Conservation (phyloP, 1,140 invertebrate genomes). For the Odontomachus brunneus region DNA sequence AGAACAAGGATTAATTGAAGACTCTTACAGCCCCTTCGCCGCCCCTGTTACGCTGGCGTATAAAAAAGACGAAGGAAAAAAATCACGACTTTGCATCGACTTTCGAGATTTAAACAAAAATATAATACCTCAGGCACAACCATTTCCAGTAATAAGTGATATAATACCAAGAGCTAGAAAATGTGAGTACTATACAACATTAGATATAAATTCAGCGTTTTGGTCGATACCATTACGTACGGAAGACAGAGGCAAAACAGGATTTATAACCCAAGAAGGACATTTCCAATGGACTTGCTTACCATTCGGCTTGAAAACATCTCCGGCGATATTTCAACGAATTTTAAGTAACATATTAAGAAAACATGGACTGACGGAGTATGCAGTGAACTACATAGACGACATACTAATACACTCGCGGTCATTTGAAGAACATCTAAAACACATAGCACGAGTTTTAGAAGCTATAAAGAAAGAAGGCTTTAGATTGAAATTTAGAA, state of each 20-base stretch:
- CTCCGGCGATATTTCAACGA: too few relatives aligned
- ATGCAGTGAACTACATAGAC: background rate
- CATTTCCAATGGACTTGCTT: too few relatives aligned
- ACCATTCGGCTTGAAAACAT: too few relatives aligned
- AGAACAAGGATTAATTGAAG: constrained; percentile 20
- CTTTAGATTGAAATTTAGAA: constrained; percentile 9
- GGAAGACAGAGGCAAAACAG: constrained; percentile 4
- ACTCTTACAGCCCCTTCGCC: constrained; percentile 41
- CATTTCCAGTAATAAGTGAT: constrained; percentile 33
- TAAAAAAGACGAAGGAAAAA: constrained; percentile 33
- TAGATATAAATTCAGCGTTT: constrained; percentile 41
- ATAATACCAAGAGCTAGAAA: background rate
- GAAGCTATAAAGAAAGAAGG: constrained; percentile 5
- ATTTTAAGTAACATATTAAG: background rate
- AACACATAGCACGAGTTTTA: background rate
- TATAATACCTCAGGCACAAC: constrained; percentile 21
- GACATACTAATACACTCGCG: background rate
- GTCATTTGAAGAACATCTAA: constrained; percentile 6
- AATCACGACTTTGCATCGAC: constrained; percentile 1
- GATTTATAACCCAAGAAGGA: background rate
- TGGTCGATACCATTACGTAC: constrained; percentile 29
- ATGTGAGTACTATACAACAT: constrained; percentile 28
- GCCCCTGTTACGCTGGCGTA: background rate
- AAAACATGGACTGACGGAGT: background rate
- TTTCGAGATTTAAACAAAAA: constrained; percentile 34